A percentile compares a stretch with the other conserved stretches of the same genome.
phyloP scores from a whole-genome alignment of 2,888 invertebrate genomes.

The Drosophila robusta region DNA sequence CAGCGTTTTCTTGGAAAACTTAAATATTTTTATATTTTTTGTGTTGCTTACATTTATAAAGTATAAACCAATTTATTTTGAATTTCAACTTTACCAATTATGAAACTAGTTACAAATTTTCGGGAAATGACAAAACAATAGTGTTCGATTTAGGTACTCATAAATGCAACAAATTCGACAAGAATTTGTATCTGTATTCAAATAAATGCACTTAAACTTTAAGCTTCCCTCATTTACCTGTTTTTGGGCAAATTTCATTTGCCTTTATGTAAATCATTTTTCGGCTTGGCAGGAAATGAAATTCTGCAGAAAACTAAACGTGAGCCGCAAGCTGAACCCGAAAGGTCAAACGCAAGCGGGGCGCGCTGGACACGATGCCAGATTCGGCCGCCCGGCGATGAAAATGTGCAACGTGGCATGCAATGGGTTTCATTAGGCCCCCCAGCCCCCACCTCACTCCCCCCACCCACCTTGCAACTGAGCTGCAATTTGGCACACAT shows the following conservation, averaged over 20 bases:
- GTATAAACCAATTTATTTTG: too few species aligned
- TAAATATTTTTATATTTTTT: background rate
- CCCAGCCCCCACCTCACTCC: background rate
- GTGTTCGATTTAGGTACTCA: too few species aligned
- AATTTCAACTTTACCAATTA: too few species aligned
- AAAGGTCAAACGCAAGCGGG: conserved; percentile 30
- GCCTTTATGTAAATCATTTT: conserved; percentile 34
- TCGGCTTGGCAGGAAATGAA: conserved; percentile 35
- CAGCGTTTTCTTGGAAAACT: conserved; percentile 7
- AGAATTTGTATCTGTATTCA: background rate
- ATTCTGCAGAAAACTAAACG: conserved; percentile 41
- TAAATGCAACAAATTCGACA: background rate
- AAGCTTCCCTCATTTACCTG: background rate
- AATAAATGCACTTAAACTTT: background rate
- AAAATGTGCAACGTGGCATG: conserved; percentile 27
- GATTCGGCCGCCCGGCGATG: conserved; percentile 4
- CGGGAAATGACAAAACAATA: too few species aligned
- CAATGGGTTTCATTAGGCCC: conserved; percentile 44
- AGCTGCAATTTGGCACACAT: conserved; percentile 39
- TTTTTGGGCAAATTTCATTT: conserved; percentile 12
- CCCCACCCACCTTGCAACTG: background rate
- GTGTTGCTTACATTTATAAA: background rate
- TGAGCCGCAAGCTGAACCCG: conserved; percentile 34
- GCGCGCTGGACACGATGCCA: conserved; percentile 34
- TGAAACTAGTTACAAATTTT: too few species aligned